A percentile compares a stretch with the other conserved stretches of the same genome.
These are phyloP conservation scores for Florisuga fusca DNA, from an alignment of 2,797 vertebrate species.

Conservation along the genomic window DNA sequence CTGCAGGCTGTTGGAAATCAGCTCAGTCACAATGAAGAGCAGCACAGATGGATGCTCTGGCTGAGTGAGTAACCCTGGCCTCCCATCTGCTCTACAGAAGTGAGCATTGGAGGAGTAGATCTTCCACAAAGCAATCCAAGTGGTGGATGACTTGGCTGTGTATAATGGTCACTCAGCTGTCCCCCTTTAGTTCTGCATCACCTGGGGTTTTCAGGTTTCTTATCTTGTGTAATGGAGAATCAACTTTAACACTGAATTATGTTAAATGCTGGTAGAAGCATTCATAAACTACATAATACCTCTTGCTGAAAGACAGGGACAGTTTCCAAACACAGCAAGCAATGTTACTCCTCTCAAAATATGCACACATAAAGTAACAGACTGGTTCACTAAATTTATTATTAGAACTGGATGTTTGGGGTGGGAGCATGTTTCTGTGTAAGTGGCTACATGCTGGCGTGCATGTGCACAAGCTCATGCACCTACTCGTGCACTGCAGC, in stretches of 20 bases:
- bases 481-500: background rate
- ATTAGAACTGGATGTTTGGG: background rate
- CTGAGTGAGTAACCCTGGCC: background rate
- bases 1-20: background rate
- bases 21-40: background rate
- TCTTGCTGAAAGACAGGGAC: background rate
- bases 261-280: background rate
- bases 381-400: background rate
- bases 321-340: background rate
- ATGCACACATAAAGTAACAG: accelerated
- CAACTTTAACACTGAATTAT: background rate
- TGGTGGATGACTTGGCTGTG: background rate
- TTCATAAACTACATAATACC: background rate
- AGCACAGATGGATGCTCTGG: background rate
- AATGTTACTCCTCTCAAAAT: background rate
- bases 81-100: background rate
- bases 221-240: background rate
- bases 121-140: background rate
- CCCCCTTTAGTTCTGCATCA: background rate
- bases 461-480: background rate
- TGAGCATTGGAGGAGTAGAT: background rate
- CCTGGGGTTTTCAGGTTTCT: background rate
- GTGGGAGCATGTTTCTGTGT: background rate
- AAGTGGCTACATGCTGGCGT: background rate
- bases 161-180: background rate